Evolutionary conservation across 2,113 vertebrate species (phyloP), one percentile per base, ranked within the genome.

Genomic region (Carassius gibelio): DNA sequence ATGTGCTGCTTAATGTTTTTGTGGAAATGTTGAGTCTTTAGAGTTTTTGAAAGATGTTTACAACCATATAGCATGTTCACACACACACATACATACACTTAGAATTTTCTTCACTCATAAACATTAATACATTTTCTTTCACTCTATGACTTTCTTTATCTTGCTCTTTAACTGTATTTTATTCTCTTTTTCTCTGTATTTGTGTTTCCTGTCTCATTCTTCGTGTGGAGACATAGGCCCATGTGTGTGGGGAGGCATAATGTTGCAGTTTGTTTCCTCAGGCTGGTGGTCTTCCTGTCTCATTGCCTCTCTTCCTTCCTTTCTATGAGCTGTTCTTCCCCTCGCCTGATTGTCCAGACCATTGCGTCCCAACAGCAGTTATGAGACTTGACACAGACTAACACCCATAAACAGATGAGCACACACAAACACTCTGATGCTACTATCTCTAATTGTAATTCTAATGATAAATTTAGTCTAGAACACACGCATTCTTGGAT

Each of bases 221-320:
- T 5, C 59, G 34, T 21, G 9, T n/a, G 1, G 30, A 59, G 30
- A 38, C 75, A 55, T 9, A 57, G 52, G 52, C 52, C 5, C 5
- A 7, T 30, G 64, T 62, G 34, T 69, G 74, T 21, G 59, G 59
- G 55, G 57, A 76, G 78, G 82, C 69, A 79, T 79, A 34, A 36
- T 2, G 6, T 75, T 66, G 1, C 68, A 36, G 36, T 55, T 52
- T 45, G 82, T 83, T 66, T 88, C 72, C 71, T 79, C 62, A 57
- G 84, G 15, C 84, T 76, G 80, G 57, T 82, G 75, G 80, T n/a
- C 64, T 89, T 89, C 89, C 89, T 90, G 88, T 81, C 75, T 84
- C 80, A 72, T 50, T 10, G 13, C 69, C 26, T 61, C 80, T 76
- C 80, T 89, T 89, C 88, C 88, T 87, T 85, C 87, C 80, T 30